Percentiles rank a stretch among this genome's conserved stretches.
Evolutionary conservation across 2,113 vertebrate genomes (phyloP).

Genomic region (Poecilia latipinna): DNA sequence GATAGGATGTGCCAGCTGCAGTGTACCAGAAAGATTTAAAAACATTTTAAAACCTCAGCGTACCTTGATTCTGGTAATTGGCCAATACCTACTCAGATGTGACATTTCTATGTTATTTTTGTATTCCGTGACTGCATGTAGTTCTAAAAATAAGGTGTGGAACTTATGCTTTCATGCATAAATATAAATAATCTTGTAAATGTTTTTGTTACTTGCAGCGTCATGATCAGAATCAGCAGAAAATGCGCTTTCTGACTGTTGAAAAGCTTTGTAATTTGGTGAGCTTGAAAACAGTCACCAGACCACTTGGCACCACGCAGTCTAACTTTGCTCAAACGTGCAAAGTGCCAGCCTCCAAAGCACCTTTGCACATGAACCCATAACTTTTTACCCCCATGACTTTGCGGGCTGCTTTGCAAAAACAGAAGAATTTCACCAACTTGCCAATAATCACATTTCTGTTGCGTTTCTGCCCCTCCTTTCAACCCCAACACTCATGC

Average conservation of each 20-base stretch:
- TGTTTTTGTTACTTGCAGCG: too few species aligned
- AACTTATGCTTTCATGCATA: too few species aligned
- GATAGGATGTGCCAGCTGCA: too few species aligned
- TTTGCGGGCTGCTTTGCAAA: conserved; percentile 51
- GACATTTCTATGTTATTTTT: neutral
- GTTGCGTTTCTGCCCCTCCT: conserved; percentile 26
- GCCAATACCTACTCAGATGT: neutral
- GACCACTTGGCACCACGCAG: conserved; percentile 52
- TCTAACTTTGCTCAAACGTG: conserved; percentile 52
- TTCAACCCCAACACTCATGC: conserved; percentile 16
- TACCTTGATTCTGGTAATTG: neutral
- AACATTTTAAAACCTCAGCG: too few species aligned
- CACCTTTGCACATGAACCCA: conserved; percentile 22
- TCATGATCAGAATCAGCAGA: too few species aligned
- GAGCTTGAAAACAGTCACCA: conserved; percentile 40
- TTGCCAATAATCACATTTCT: conserved; percentile 68
- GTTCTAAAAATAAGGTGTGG: too few species aligned
- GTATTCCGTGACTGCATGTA: conserved; percentile 30
- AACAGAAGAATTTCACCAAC: conserved; percentile 53
- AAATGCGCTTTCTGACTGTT: too few species aligned
- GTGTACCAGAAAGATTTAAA: too few species aligned
- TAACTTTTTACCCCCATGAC: conserved; percentile 49
- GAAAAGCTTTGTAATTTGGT: too few species aligned
- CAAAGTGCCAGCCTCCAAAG: conserved; percentile 43
- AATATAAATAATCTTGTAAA: too few species aligned